Evolutionary conservation across 1,140 invertebrate species (phyloP), one percentile per base, ranked within the genome.

Genomic region (Myzus persicae): DNA sequence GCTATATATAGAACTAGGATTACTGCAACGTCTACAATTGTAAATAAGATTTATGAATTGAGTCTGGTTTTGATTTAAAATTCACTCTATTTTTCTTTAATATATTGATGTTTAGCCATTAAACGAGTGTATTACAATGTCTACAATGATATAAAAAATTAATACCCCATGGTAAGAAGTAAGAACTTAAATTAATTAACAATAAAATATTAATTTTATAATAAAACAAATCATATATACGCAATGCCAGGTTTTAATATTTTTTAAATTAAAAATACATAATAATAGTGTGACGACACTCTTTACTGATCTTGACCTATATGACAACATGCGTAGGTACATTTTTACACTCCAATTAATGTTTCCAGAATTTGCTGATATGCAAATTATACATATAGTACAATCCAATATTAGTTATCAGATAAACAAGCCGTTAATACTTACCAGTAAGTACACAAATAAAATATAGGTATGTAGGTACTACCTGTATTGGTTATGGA

Each of bases 261-360:
- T n/a, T 67, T 67, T 11, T 31, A 67, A 14, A 67, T 67, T 67
- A 67, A 76, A 54, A n/a, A 76, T 36, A n/a, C 5, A 76, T n/a
- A 76, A 36, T n/a, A 76, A 18, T n/a, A n/a, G 14, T 76, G 36
- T 76, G 31, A 76, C 59, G 59, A 67, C 59, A 76, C 31, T 76
- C 59, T 18, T 76, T n/a, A 4, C 59, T 14, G 59, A 76, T 76
- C 31, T 76, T 76, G 59, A 76, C 59, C 59, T n/a, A n/a, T 0
- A 76, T 76, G 14, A 18, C n/a, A n/a, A 76, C 31, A n/a, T 7
- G 9, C 18, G 59, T 18, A 18, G 11, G 59, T 18, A 18, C 31
- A 76, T 76, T n/a, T 51, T 59, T 31, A 76, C 59, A 76, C 59
- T 76, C 59, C 59, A 76, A n/a, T 76, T 76, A 76, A 76, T 76